Evolutionary conservation across 1,140 invertebrate genomes (phyloP).

Genomic region (Nylanderia fulva): DNA sequence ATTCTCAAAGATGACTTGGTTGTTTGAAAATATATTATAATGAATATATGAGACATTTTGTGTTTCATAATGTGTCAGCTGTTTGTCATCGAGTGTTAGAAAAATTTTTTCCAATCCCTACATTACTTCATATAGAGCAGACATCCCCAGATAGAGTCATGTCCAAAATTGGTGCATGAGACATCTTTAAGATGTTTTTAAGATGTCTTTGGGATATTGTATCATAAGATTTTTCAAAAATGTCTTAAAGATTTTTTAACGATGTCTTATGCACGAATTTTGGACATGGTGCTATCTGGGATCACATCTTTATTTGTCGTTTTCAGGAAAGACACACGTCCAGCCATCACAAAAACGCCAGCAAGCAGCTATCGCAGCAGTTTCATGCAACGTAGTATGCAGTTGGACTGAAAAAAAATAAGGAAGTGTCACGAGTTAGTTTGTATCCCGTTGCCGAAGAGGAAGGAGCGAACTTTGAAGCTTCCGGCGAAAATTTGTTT

Average conservation of each 20-base stretch:
- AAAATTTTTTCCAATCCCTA: not conserved
- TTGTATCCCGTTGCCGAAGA: slow-evolving; percentile 15
- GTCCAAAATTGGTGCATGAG: too few species aligned
- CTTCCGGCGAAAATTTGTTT: not conserved
- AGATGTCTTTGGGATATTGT: too few species aligned
- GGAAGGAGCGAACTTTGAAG: not conserved
- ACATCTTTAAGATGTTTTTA: too few species aligned
- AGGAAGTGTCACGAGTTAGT: not conserved
- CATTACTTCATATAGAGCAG: slow-evolving; percentile 7
- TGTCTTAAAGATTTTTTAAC: too few species aligned
- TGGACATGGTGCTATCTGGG: too few species aligned
- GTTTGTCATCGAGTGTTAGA: not conserved
- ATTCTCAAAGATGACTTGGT: too few species aligned
- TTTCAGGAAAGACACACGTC: slow-evolving; percentile 80
- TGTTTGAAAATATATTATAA: too few species aligned
- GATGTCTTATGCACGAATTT: too few species aligned
- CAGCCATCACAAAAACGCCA: slow-evolving; percentile 80
- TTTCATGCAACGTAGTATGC: slow-evolving; percentile 78
- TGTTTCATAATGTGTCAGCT: not conserved
- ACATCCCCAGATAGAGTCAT: too few species aligned
- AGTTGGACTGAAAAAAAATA: slow-evolving; percentile 4
- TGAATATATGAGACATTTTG: not conserved
- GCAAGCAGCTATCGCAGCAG: slow-evolving; percentile 75
- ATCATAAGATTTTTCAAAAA: too few species aligned
- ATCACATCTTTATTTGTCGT: slow-evolving; percentile 72